Base-by-base conservation (phyloP, 2,888 invertebrate genomes). In the Dioctria rufipes region DNA sequence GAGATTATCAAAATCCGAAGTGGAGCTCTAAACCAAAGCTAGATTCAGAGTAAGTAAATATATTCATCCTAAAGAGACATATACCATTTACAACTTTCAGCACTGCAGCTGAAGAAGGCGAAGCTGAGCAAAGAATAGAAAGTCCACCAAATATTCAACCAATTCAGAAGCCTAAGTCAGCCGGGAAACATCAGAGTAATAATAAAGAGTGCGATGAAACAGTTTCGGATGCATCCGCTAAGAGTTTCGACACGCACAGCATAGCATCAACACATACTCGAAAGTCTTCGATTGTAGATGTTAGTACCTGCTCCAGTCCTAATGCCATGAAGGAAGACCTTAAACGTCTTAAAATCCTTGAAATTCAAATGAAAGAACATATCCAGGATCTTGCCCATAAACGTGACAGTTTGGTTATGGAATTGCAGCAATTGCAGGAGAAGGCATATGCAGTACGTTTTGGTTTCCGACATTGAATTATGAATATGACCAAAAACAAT, bases 361-460 rank as follows among this genome's bases (percentile, higher is more conserved):
- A 89, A 83, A 83, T 88, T 43, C 88, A 89, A 13, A 84, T 89
- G 4, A 88, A 86, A 69, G 89, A 90, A 82, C 89, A 88, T 84
- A 87, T 89, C 4, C 88, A 88, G 83, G 87, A 88, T 81, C 86
- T 89, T 78, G 86, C 87, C 25, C 84, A 88, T 82, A 88, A 88
- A 85, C 87, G 89, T 61, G 89, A 89, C 79, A 86, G 88, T 80
- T 85, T 89, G 65, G 86, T 89, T n/a, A 89, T 89, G 89, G 89
- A 89, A 85, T 84, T 89, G 81, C 89, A 89, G 77, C 89, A 89
- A 82, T 85, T 89, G 82, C 89, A 89, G 83, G 89, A 89, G 65
- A 89, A 89, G 82, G 89, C 89, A 37, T 89, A 89, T 86, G 89
- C 89, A 82, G 89, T 89, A 84, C 86, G 86, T 83, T 13, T 5